phyloP scores from a whole-genome alignment of 2,888 invertebrate genomes.

The Hypercompe scribonia region DNA sequence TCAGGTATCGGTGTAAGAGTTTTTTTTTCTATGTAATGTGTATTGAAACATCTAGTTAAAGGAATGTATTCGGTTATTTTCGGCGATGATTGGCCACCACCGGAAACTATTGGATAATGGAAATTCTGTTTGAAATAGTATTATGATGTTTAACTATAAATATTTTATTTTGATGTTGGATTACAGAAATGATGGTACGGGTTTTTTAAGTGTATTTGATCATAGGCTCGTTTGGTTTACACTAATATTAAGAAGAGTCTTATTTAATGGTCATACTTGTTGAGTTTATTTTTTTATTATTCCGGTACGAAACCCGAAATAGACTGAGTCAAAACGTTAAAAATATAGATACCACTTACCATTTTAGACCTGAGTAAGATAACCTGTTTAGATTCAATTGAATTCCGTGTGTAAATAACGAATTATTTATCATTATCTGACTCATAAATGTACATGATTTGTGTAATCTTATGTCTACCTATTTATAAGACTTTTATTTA shows the following conservation, averaged over 20 bases:
- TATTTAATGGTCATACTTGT: not conserved
- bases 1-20: slow-evolving; percentile 42
- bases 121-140: slow-evolving; percentile 49
- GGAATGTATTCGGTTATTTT: slow-evolving; percentile 62
- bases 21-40: slow-evolving; percentile 47
- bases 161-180: slow-evolving; percentile 48
- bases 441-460: no score
- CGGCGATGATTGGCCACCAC: slow-evolving; percentile 51
- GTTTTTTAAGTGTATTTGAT: slow-evolving; percentile 28
- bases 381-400: not conserved
- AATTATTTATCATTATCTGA: no score
- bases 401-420: not conserved
- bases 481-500: no score
- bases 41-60: slow-evolving; percentile 47
- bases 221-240: not conserved
- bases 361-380: not conserved
- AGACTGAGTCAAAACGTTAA: not conserved
- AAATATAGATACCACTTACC: not conserved
- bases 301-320: not conserved
- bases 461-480: no score
- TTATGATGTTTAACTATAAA: slow-evolving; percentile 53
- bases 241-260: not conserved
- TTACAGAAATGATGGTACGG: slow-evolving; percentile 36
- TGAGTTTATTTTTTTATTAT: not conserved
- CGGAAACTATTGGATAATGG: slow-evolving; percentile 71